Conservation (phyloP, 2,888 invertebrate genomes). For the Graphium colonna region DNA sequence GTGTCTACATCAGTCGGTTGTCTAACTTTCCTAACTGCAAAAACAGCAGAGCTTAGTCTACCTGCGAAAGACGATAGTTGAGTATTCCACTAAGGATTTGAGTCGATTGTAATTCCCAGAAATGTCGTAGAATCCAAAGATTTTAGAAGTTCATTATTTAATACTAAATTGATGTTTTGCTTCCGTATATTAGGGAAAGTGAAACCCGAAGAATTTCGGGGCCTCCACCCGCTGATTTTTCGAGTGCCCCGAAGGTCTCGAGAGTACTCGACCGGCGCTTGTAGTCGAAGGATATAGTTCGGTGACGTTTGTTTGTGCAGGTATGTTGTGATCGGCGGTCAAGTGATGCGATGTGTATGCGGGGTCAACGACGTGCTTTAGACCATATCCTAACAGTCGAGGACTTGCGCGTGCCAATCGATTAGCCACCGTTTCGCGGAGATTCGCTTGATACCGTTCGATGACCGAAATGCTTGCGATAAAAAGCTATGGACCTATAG, state of each 20-base stretch:
- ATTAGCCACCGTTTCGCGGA: conserved; percentile 1
- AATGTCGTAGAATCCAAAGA: no score
- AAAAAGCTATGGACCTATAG: conserved; percentile 49
- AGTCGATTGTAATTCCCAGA: no score
- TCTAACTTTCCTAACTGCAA: no score
- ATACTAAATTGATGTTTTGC: no score
- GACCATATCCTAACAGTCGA: conserved; percentile 16
- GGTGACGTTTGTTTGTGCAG: conserved; percentile 78
- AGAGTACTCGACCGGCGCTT: conserved; percentile 71
- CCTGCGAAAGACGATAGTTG: no score
- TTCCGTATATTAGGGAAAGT: no score
- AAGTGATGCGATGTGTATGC: conserved; percentile 64
- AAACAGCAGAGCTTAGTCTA: no score
- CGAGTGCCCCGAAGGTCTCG: conserved; percentile 74
- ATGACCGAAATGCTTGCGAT: conserved; percentile 24
- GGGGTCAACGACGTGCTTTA: conserved; percentile 47
- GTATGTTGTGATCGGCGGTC: conserved; percentile 76
- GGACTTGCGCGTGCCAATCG: conserved; percentile 15
- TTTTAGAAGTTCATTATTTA: no score
- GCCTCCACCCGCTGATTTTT: conserved; percentile 68
- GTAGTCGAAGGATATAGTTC: conserved; percentile 75
- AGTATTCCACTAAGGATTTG: no score
- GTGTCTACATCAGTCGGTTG: no score
- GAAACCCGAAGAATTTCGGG: conserved; percentile 37
- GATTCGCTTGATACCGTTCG: conserved; percentile 17